phyloP scores from a whole-genome alignment of 1,140 invertebrate genomes.

The Gerris buenoi region DNA sequence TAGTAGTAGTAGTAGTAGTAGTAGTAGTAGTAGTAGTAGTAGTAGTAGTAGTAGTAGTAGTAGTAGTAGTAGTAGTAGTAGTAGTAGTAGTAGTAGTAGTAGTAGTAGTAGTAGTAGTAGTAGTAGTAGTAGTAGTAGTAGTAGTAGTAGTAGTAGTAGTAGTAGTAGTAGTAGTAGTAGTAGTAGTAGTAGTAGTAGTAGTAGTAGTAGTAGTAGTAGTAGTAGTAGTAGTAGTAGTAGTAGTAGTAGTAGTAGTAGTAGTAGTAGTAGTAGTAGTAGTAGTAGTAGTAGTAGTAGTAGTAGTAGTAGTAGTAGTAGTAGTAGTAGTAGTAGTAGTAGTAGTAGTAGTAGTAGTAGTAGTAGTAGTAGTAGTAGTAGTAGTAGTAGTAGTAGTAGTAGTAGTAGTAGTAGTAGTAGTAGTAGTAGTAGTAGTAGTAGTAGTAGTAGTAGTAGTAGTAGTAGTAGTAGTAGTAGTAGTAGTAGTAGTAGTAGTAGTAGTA shows the following conservation, averaged over 20 bases:
- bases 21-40: slow-evolving; percentile 1
- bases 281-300: slow-evolving; percentile 1
- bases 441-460: slow-evolving; percentile 1
- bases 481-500: slow-evolving; percentile 1
- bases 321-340: slow-evolving; percentile 1
- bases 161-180: slow-evolving; percentile 1
- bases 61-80: slow-evolving; percentile 1
- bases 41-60: slow-evolving; percentile 1
- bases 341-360: slow-evolving; percentile 1
- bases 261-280: slow-evolving; percentile 1
- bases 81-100: slow-evolving; percentile 1
- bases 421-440: slow-evolving; percentile 1
- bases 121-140: slow-evolving; percentile 1
- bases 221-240: slow-evolving; percentile 1
- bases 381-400: slow-evolving; percentile 1
- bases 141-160: slow-evolving; percentile 1
- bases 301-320: slow-evolving; percentile 1
- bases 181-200: slow-evolving; percentile 1
- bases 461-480: slow-evolving; percentile 1
- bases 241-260: slow-evolving; percentile 1
- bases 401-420: slow-evolving; percentile 1
- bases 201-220: slow-evolving; percentile 1
- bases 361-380: slow-evolving; percentile 1
- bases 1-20: slow-evolving; percentile 1
- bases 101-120: slow-evolving; percentile 1